A percentile compares a stretch with the other conserved stretches of the same genome.
These are phyloP conservation scores for Drosophila sturtevanti DNA, from an alignment of 1,140 invertebrate genomes.

Conservation along the genomic window DNA sequence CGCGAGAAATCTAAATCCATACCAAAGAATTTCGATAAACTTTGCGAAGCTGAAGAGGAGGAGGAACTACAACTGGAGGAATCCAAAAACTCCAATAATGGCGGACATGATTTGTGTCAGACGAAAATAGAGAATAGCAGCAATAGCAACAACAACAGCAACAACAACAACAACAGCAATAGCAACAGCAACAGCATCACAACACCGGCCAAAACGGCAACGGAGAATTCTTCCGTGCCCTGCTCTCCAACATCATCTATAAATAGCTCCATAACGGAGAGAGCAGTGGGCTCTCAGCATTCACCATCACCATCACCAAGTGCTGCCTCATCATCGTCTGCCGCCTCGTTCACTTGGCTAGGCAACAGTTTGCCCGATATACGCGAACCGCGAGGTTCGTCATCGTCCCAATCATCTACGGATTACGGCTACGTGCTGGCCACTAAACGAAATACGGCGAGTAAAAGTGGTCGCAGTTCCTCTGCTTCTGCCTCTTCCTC, in stretches of 20 bases:
- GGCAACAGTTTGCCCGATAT: slow-evolving; percentile 81
- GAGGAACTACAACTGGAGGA: slow-evolving; percentile 36
- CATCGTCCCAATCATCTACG: slow-evolving; percentile 27
- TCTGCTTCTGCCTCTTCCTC: slow-evolving; percentile 26
- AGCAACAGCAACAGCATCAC: slow-evolving; percentile 1
- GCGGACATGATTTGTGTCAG: slow-evolving; percentile 71
- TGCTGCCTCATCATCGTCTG: slow-evolving; percentile 73
- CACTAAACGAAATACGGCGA: slow-evolving; percentile 25
- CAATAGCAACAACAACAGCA: background rate
- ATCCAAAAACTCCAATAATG: slow-evolving; percentile 48
- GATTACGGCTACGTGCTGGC: slow-evolving; percentile 58
- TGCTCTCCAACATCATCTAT: slow-evolving; percentile 62
- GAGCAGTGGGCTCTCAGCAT: slow-evolving; percentile 60
- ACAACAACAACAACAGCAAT: background rate
- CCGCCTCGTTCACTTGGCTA: slow-evolving; percentile 82
- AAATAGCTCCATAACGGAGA: slow-evolving; percentile 62
- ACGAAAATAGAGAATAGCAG: slow-evolving; percentile 67
- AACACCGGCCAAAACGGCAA: background rate
- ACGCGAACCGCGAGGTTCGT: slow-evolving; percentile 69
- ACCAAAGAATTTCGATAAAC: slow-evolving; percentile 82
- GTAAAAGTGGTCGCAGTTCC: slow-evolving; percentile 15
- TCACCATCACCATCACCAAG: slow-evolving; percentile 51
- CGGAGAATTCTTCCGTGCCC: slow-evolving; percentile 13
- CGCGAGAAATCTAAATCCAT: slow-evolving; percentile 83
- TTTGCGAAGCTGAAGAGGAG: slow-evolving; percentile 79